Evolutionary conservation across 1,140 invertebrate species (phyloP), one percentile per base, ranked within the genome.

Genomic region (Drosophila cardini): DNA sequence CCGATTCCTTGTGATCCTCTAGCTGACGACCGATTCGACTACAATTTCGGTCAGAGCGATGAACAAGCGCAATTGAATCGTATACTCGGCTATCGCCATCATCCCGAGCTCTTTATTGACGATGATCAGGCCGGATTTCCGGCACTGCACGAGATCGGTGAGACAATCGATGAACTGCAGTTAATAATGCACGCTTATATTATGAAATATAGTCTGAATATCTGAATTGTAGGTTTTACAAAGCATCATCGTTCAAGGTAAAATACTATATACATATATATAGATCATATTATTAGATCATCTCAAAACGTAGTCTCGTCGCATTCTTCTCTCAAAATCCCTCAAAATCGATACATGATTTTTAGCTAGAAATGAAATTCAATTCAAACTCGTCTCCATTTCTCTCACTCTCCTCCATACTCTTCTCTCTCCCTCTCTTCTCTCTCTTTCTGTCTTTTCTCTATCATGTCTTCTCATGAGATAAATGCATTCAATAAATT

Each of bases 141-240:
- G 60, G 85, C 76, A 7, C 72, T 91, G 72, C 90, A 91, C 70
- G 90, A 91, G 83, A 91, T 91, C 80, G 90, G 90, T 90, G 91
- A 92, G 79, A 92, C 89, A 78, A 92, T 92, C 78, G 91, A 92
- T 90, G 91, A 92, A 78, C 64, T 92, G 78, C 91, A 92, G 63
- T 60, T 92, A 62, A 91, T 91, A 67, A 91, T 92, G 85, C 89
- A 92, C 78, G 90, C 87, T 64, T 90, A 91, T 63, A 86, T 92
- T 64, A 81, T 91, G 80, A 92, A 92, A 81, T 92, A 91, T 89
- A 91, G 91, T 91, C 79, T 92, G 57, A 92, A 89, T 84, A 67
- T 90, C 79, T 90, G 79, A 73, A 65, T 67, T 76, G 52, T 83
- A 83, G 78, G 64, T 83, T 78, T 67, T 55, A 71, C 60, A 56